Conservation (phyloP, 2,797 vertebrate genomes). For the Catamblyrhynchus diadema region DNA sequence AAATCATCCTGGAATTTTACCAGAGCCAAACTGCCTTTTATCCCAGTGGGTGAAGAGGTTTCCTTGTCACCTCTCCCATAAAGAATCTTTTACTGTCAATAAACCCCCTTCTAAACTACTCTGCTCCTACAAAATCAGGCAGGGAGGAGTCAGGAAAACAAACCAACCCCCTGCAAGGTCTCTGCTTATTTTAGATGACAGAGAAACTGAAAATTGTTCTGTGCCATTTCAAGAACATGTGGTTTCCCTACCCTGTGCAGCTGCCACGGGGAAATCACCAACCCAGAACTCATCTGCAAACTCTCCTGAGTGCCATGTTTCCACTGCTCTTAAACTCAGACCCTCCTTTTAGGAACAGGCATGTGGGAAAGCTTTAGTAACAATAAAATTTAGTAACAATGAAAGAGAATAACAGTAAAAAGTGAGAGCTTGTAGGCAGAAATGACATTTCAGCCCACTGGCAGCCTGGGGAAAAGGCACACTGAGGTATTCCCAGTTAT, state of each 20-base stretch:
- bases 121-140: neutral
- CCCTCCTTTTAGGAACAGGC: neutral
- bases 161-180: neutral
- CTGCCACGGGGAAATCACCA: neutral
- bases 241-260: neutral
- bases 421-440: neutral
- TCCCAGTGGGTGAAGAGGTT: neutral
- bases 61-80: neutral
- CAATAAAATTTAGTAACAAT: neutral
- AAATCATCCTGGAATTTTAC: neutral
- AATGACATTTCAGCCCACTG: neutral
- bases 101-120: neutral
- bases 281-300: neutral
- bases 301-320: neutral
- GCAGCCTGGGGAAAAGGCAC: neutral
- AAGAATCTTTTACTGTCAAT: neutral
- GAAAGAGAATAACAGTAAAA: neutral
- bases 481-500: neutral
- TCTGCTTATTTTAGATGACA: neutral
- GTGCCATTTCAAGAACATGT: neutral
- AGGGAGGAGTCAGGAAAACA: neutral
- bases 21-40: neutral
- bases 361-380: neutral
- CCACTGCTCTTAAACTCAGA: neutral
- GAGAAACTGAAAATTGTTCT: neutral